Conservation (phyloP, 2,113 vertebrate genomes). For the Seriola rivoliana region DNA sequence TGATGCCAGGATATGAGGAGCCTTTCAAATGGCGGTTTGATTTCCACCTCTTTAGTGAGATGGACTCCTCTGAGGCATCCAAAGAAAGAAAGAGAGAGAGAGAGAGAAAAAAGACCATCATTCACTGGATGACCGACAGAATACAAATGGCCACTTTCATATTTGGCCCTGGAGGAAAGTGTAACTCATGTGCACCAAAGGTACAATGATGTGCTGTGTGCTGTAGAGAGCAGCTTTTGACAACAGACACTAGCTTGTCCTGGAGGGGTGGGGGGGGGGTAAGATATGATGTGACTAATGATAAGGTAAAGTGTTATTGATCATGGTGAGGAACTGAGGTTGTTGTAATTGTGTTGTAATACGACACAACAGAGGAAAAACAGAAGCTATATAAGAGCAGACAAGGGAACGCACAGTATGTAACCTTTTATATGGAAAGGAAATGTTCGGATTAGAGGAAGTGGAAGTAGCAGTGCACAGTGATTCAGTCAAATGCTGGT, state of each 20-base stretch:
- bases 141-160: constrained; percentile 67
- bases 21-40: constrained; percentile 64
- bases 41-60: constrained; percentile 67
- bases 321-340: constrained; percentile 8
- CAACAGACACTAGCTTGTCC: constrained; percentile 32
- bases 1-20: constrained; percentile 56
- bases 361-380: background rate
- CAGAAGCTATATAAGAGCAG: background rate
- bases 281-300: constrained; percentile 44
- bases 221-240: constrained; percentile 33
- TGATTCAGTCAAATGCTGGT: background rate
- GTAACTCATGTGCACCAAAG: constrained; percentile 47
- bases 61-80: constrained; percentile 43
- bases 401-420: background rate
- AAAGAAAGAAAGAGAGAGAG: constrained; percentile 30
- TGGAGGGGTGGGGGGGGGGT: constrained; percentile 20
- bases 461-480: background rate
- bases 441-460: no score
- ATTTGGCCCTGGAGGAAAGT: constrained; percentile 54
- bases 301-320: constrained; percentile 37
- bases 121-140: constrained; percentile 38
- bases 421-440: background rate
- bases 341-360: constrained; percentile 1
- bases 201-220: constrained; percentile 34
- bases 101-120: constrained; percentile 24